Conservation (phyloP, 2,888 invertebrate genomes). For the Parnassius orleans region DNA sequence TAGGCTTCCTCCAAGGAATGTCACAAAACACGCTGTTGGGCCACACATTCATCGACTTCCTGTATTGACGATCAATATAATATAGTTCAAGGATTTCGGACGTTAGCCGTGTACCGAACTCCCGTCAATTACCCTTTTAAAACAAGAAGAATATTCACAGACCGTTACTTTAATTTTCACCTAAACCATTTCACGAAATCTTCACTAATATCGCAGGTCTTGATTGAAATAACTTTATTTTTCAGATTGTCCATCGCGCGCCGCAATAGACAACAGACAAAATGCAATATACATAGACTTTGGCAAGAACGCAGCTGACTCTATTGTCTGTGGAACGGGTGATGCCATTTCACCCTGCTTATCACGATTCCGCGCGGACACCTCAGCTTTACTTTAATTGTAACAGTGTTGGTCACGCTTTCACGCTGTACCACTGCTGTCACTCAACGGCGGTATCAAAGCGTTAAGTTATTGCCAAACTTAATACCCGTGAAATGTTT, state of each 20-base stretch:
- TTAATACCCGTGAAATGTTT: conserved; percentile 13
- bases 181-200: background rate
- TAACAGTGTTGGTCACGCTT: conserved; percentile 52
- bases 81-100: too few relatives aligned
- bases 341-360: conserved; percentile 55
- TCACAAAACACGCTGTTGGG: too few relatives aligned
- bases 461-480: conserved; percentile 18
- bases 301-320: conserved; percentile 31
- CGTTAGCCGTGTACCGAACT: too few relatives aligned
- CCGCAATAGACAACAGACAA: conserved; percentile 42
- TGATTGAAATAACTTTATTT: conserved; percentile 24
- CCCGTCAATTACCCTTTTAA: too few relatives aligned
- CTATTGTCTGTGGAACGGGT: conserved; percentile 43
- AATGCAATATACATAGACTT: conserved; percentile 31
- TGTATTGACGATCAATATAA: too few relatives aligned
- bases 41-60: too few relatives aligned
- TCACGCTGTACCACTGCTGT: conserved; percentile 34
- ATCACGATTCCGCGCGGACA: conserved; percentile 45
- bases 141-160: too few relatives aligned
- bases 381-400: conserved; percentile 44
- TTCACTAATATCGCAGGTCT: background rate
- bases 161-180: background rate
- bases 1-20: too few relatives aligned
- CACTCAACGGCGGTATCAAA: conserved; percentile 14
- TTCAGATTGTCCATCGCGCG: conserved; percentile 20